phyloP scores from a whole-genome alignment of 2,113 vertebrate genomes.

The Hymenochirus boettgeri region DNA sequence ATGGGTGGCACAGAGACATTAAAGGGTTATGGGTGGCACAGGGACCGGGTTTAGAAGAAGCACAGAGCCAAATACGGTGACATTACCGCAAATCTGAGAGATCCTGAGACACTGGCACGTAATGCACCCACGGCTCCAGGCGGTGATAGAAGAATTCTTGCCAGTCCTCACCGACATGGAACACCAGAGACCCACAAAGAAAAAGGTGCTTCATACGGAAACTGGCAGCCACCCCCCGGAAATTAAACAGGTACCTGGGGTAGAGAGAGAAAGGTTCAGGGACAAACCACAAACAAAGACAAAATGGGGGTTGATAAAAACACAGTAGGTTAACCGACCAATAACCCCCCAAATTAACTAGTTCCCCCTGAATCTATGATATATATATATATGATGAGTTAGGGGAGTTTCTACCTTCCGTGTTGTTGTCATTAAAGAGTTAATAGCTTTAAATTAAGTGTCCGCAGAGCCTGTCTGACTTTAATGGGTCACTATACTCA shows the following conservation, averaged over 20 bases:
- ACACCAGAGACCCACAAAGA: conserved; percentile 88
- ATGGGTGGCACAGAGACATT: not conserved
- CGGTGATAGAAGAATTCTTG: conserved; percentile 93
- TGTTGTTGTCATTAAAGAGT: too few species aligned
- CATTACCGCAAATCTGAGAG: conserved; percentile 84
- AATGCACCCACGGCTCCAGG: conserved; percentile 93
- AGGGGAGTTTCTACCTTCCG: too few species aligned
- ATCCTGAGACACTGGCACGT: conserved; percentile 84
- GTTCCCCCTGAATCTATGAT: too few species aligned
- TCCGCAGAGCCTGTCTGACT: too few species aligned
- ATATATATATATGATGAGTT: too few species aligned
- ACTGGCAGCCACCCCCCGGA: conserved; percentile 93
- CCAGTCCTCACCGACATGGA: conserved; percentile 92
- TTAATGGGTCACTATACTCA: too few species aligned
- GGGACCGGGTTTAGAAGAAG: not conserved
- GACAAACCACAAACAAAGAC: too few species aligned
- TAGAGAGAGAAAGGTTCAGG: too few species aligned
- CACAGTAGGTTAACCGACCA: too few species aligned
- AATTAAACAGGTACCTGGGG: conserved; percentile 91
- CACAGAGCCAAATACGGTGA: conserved; percentile 12
- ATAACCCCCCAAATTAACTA: too few species aligned
- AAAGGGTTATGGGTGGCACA: not conserved
- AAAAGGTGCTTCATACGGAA: conserved; percentile 97
- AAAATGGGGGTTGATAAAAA: too few species aligned
- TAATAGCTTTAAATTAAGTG: too few species aligned